These are phyloP conservation scores for Datnioides undecimradiatus DNA, from an alignment of 2,113 vertebrate genomes.

Conservation along the genomic window DNA sequence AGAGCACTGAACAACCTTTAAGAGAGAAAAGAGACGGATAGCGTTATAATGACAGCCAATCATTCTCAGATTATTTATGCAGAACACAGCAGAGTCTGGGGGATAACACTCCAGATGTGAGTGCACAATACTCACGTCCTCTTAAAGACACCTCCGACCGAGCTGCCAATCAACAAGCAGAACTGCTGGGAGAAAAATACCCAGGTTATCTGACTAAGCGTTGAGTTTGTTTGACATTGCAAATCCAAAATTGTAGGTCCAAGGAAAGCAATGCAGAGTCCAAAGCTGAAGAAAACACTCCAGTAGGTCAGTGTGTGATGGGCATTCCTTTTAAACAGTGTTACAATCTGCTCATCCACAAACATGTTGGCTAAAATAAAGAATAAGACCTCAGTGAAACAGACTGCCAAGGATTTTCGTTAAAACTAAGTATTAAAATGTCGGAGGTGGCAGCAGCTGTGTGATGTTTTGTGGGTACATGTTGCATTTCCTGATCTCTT, in stretches of 20 bases:
- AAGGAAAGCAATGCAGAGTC: conserved; percentile 96
- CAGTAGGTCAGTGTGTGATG: conserved; percentile 96
- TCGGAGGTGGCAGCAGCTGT: not conserved
- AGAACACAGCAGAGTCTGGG: not conserved
- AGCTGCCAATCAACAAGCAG: conserved; percentile 93
- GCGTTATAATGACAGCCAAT: not conserved
- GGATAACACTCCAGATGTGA: not conserved
- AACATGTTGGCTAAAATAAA: conserved; percentile 82
- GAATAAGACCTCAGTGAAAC: conserved; percentile 1
- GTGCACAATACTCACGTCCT: conserved; percentile 88
- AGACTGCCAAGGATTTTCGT: not conserved
- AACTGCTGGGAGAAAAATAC: conserved; percentile 97
- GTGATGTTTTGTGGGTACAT: not conserved
- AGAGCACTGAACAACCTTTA: conserved; percentile 91
- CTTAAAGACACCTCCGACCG: conserved; percentile 91
- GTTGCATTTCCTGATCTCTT: conserved; percentile 43
- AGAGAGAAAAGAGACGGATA: conserved; percentile 17
- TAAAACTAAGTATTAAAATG: not conserved
- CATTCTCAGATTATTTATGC: not conserved
- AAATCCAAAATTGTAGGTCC: conserved; percentile 96
- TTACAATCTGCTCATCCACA: conserved; percentile 87
- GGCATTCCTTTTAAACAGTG: conserved; percentile 90
- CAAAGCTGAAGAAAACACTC: conserved; percentile 98
- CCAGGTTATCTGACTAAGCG: conserved; percentile 95
- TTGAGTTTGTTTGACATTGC: conserved; percentile 95